These are phyloP conservation scores for Orthonyx spaldingii DNA, from an alignment of 2,113 vertebrate species.

Conservation along the genomic window DNA sequence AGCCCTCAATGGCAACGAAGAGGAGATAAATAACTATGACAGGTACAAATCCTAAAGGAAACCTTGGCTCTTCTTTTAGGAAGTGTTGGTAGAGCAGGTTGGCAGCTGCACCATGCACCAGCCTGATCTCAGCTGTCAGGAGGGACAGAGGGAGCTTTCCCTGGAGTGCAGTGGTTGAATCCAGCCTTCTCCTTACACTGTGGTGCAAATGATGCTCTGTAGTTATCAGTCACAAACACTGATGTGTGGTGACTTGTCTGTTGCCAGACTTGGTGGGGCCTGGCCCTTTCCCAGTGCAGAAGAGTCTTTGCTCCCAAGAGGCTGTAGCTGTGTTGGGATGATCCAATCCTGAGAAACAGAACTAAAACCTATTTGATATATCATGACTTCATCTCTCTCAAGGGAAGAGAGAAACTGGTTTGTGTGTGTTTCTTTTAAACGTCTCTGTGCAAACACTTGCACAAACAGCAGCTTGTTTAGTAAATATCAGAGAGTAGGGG, in stretches of 20 bases:
- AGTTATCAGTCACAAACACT: background rate
- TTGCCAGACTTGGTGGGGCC: background rate
- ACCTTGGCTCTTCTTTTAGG: background rate
- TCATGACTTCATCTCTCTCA: background rate
- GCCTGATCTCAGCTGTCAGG: background rate
- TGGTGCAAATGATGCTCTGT: background rate
- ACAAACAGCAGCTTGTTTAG: background rate
- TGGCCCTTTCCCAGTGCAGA: background rate
- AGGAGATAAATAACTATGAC: conserved; percentile 83
- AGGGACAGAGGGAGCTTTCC: background rate
- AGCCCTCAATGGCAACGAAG: conserved; percentile 87
- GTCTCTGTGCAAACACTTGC: background rate
- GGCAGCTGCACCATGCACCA: background rate
- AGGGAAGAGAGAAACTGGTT: background rate
- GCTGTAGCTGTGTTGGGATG: background rate
- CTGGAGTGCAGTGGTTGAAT: background rate
- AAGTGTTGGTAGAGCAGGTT: background rate
- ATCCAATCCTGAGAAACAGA: background rate
- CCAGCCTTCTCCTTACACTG: background rate
- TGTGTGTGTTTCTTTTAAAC: background rate
- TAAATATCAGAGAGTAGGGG: background rate
- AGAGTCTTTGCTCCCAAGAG: background rate
- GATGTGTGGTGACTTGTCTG: fast-evolving
- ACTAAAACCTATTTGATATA: background rate
- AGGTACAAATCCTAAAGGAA: conserved; percentile 65